Evolutionary conservation across 2,888 invertebrate genomes (phyloP).

Genomic region (Monochamus alternatus): DNA sequence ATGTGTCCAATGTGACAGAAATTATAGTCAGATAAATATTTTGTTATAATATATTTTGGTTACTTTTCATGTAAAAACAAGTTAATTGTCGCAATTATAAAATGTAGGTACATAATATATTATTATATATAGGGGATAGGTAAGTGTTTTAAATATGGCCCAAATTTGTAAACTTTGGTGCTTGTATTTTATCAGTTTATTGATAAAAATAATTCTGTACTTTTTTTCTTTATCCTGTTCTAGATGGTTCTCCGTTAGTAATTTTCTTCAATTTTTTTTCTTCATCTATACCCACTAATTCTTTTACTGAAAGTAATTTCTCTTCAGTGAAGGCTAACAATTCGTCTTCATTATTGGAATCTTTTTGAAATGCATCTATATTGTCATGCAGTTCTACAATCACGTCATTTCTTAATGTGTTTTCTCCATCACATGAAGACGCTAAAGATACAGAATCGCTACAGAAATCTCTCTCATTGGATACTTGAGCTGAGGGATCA

Average conservation of each 20-base stretch:
- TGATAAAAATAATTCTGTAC: no score
- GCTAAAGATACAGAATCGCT: no score
- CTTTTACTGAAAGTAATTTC: not conserved
- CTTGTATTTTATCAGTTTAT: no score
- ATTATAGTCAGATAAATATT: not conserved
- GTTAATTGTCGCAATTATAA: no score
- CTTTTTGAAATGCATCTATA: slow-evolving; percentile 4
- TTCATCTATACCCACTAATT: not conserved
- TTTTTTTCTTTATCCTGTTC: no score
- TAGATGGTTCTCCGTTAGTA: no score
- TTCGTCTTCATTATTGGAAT: not conserved
- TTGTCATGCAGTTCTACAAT: slow-evolving; percentile 28
- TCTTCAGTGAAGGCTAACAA: not conserved
- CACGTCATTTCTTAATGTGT: not conserved
- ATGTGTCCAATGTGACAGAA: slow-evolving; percentile 12
- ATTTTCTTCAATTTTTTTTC: no score
- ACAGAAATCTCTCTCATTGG: not conserved
- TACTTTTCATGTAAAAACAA: not conserved
- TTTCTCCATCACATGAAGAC: not conserved
- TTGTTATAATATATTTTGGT: not conserved
- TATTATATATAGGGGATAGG: not conserved
- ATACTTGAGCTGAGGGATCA: not conserved
- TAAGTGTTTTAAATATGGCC: no score
- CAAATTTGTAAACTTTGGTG: no score
- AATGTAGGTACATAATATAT: not conserved